Evolutionary conservation across 2,888 invertebrate species (phyloP), one percentile per base, ranked within the genome.

Genomic region (Bimastos eiseni): DNA sequence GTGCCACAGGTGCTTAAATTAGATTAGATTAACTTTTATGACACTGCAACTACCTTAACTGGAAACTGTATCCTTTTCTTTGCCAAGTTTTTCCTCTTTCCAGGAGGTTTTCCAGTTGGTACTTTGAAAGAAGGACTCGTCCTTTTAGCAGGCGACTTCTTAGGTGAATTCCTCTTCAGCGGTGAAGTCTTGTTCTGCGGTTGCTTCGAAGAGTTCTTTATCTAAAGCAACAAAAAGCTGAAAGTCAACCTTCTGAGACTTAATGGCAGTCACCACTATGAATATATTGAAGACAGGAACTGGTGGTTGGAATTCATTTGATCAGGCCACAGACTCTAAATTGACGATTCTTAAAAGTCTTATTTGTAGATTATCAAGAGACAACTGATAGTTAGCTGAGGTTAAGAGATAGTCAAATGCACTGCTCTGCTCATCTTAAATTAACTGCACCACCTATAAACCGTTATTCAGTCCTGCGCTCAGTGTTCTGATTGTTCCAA

Each of bases 71-170:
- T 86, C 34, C 37, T 34, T 36, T 37, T 86, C 37, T 86, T 86
- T 37, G 86, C 37, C 36, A 37, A 86, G 37, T 86, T 86, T 86
- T 86, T 86, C 86, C 86, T 34, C 86, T 37, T 86, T 36, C 86
- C 86, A 8, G 86, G 86, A 34, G 86, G 86, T 86, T 86, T 86
- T 37, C 86, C 86, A 34, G 86, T 86, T 86, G 86, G 86, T 24
- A 86, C 19, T 86, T 86, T 86, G 86, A 86, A 86, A 24, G 36
- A 24, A 24, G 86, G 86, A 86, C 86, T 86, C 11, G 34, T 86
- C 86, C 36, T 86, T 37, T 86, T 37, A 37, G 34, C 36, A 36
- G 86, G 37, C 11, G 34, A 36, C 37, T 86, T 86, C 36, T n/a
- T 70, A 30, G 86, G 86, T 33, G 86, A 86, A 37, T 37, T 86